phyloP scores from a whole-genome alignment of 2,888 invertebrate genomes.

The Pristionchus exspectatus region DNA sequence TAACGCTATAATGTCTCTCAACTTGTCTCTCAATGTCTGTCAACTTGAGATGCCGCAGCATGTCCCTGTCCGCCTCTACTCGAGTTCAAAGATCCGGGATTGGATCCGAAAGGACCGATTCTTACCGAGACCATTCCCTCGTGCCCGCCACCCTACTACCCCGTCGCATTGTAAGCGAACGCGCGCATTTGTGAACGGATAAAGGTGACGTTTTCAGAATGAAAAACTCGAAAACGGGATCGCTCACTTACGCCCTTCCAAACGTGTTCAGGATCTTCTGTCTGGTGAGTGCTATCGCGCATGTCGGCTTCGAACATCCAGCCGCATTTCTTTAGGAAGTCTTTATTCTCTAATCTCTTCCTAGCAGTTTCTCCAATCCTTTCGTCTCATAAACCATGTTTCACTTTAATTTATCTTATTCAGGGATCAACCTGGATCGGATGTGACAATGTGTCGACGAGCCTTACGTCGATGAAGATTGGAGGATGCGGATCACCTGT shows the following conservation, averaged over 20 bases:
- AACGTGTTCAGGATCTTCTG: not conserved
- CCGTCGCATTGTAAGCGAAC: not conserved
- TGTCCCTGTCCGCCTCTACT: not conserved
- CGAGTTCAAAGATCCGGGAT: not conserved
- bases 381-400: too few species aligned
- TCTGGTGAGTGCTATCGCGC: not conserved
- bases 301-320: too few species aligned
- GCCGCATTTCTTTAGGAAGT: too few species aligned
- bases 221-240: not conserved
- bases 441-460: not conserved
- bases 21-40: too few species aligned
- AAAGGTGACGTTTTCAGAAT: not conserved
- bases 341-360: too few species aligned
- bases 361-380: too few species aligned
- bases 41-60: not conserved
- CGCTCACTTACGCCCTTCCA: not conserved
- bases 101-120: slow-evolving; percentile 3
- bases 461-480: not conserved
- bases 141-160: not conserved
- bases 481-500: not conserved
- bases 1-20: not conserved
- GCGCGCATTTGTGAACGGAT: not conserved
- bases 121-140: not conserved
- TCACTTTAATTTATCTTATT: not conserved
- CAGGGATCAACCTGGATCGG: not conserved